Evolutionary conservation across 2,113 vertebrate species (phyloP), one percentile per base, ranked within the genome.

Genomic region (Asarcornis scutulata): DNA sequence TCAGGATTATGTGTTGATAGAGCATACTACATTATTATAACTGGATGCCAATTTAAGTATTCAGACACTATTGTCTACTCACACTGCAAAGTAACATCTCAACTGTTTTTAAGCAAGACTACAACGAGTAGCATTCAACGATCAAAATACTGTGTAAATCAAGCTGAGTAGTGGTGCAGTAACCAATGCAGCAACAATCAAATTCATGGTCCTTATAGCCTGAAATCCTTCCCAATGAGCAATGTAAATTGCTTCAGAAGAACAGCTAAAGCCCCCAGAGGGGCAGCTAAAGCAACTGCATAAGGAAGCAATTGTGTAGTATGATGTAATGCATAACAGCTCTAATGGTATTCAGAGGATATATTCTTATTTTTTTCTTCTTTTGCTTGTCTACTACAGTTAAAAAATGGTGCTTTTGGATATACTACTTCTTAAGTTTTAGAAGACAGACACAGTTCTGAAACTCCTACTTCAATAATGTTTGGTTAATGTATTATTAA

Each of bases 401-500:
- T 68, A n/a, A 48, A 63, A 81, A 71, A 60, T 23, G 7, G 5
- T 55, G 59, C 2, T 1, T 3, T 13, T 60, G 16, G 7, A 31
- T 88, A 44, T 27, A 66, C 71, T 12, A 64, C 2, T 5, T 32
- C 9, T 52, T 15, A 3, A 68, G 18, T 29, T 89, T 60, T 34
- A 12, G 6, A 91, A 88, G 7, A 67, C 2, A 44, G 2, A 13
- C 74, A 59, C 16, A 60, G 9, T 36, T 34, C 18, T 36, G 42
- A 77, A 85, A 85, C 68, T 46, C 14, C 53, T 82, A 36, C 38
- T 76, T 76, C 13, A 48, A 31, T 14, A 58, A 14, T 75, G 8
- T 62, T 87, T 62, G 17, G 34, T 69, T 69, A 91, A 84, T 78
- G 14, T 23, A 50, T 32, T 94, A 91, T 46, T 92, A 75, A 95